Percentiles rank a stretch among this genome's conserved stretches.
Evolutionary conservation across 2,113 vertebrate species (phyloP).

Genomic region (Halichoeres trimaculatus): DNA sequence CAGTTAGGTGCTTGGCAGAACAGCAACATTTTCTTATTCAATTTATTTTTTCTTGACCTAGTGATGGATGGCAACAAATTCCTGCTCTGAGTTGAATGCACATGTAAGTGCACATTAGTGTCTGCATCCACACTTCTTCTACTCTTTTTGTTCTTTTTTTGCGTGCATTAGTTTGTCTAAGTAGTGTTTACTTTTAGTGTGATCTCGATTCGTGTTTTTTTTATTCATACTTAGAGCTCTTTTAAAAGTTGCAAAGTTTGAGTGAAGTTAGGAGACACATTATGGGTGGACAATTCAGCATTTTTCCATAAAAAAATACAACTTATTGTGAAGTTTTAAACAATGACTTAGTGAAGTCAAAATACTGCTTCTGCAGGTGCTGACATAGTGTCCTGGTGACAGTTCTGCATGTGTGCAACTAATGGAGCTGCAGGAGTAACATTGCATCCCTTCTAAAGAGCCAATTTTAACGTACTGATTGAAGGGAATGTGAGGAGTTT

Average conservation of each 20-base stretch:
- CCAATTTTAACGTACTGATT: too few species aligned
- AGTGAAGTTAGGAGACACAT: not conserved
- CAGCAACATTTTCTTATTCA: conserved; percentile 37
- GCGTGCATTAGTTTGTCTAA: not conserved
- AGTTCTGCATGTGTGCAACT: too few species aligned
- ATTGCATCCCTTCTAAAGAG: too few species aligned
- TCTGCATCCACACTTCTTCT: not conserved
- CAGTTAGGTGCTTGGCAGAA: conserved; percentile 57
- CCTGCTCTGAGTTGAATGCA: conserved; percentile 1
- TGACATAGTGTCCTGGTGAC: too few species aligned
- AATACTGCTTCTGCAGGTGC: too few species aligned
- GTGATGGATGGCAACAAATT: conserved; percentile 27
- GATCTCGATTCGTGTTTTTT: not conserved
- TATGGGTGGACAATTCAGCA: too few species aligned
- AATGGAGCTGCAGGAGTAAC: too few species aligned
- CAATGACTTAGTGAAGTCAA: too few species aligned
- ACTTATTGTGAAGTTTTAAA: too few species aligned
- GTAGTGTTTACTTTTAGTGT: not conserved
- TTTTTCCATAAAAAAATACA: too few species aligned
- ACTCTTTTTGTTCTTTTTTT: not conserved
- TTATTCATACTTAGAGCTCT: not conserved
- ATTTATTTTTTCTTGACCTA: conserved; percentile 14
- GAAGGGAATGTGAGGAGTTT: too few species aligned
- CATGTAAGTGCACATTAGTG: not conserved
- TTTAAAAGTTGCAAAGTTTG: not conserved